Base-by-base conservation (phyloP, 2,888 invertebrate species). In the Tachina fera region DNA sequence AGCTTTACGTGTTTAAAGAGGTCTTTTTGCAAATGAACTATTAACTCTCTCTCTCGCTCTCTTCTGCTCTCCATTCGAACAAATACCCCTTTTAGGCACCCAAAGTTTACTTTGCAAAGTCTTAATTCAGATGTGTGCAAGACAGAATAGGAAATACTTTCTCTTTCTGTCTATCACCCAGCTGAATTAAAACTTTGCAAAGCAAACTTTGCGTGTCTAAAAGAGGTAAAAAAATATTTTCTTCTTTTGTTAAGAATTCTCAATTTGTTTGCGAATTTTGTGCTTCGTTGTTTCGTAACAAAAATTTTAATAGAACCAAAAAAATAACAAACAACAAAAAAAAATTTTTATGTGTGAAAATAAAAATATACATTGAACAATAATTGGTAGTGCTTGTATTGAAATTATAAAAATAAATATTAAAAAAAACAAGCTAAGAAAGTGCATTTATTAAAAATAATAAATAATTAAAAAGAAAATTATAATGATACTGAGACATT, bases 361-460 rank as follows among this genome's bases (percentile, higher is more conserved):
- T 43, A 61, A 61, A 87, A 68, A 77, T 74, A 79, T 78, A 82
- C 85, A 85, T 83, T 82, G 84, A 91, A 91, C 92, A 91, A 92
- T 91, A 91, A 91, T 92, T 91, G 91, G 92, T 86, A 86, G 83
- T 92, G 91, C 91, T 92, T 91, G 91, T 90, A 84, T 86, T 80
- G 79, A 77, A 83, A 83, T 86, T 70, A 84, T 74, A 60, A 81
- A 83, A 74, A 70, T 70, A 70, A 56, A 71, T 16, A 65, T 56
- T 78, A 53, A 81, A 70, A 31, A 31, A 89, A 89, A 89, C 88
- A 91, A 90, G 91, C 91, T 91, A 91, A 91, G 91, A 91, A 91
- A 91, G 91, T 91, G 91, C 91, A 91, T 91, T 91, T 91, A 91
- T 90, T 88, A 89, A 87, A 74, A 83, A 83, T 83, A 78, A 77